Percentiles rank a stretch among this genome's conserved stretches.
phyloP scores from a whole-genome alignment of 2,113 vertebrate genomes.

The Pseudonaja textilis region DNA sequence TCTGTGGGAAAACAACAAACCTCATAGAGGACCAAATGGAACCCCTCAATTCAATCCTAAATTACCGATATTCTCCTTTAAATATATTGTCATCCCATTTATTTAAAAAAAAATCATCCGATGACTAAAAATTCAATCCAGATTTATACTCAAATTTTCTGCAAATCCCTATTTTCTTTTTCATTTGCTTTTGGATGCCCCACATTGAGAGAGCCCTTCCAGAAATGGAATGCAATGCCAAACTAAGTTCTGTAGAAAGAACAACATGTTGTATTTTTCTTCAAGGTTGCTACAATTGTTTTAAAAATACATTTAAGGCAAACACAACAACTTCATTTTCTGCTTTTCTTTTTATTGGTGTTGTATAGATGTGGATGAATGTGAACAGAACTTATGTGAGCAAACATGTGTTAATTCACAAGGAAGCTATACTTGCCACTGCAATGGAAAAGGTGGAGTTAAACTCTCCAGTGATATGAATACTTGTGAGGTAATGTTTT shows the following conservation, averaged over 20 bases:
- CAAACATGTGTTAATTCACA: constrained; percentile 87
- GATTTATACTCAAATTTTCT: neutral
- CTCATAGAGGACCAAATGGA: neutral
- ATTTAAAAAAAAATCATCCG: neutral
- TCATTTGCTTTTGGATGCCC: neutral
- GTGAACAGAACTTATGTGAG: constrained; percentile 79
- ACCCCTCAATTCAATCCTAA: neutral
- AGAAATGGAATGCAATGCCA: neutral
- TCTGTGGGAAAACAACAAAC: neutral
- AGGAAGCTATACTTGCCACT: constrained; percentile 90
- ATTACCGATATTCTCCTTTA: neutral
- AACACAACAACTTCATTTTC: neutral
- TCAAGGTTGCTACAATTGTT: neutral
- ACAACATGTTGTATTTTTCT: neutral
- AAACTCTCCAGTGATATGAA: constrained; percentile 84
- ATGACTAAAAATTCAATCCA: neutral
- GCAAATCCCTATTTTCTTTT: neutral
- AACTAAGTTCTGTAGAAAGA: neutral
- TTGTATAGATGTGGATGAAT: constrained; percentile 88
- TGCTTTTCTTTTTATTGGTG: constrained; percentile 4
- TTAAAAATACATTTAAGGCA: neutral
- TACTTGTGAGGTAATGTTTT: constrained; percentile 84
- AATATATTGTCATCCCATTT: neutral
- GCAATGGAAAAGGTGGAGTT: constrained; percentile 86
- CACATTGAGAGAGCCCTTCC: neutral